A percentile compares a stretch with the other conserved stretches of the same genome.
phyloP scores from a whole-genome alignment of 2,888 invertebrate species.

The Eurois occulta region DNA sequence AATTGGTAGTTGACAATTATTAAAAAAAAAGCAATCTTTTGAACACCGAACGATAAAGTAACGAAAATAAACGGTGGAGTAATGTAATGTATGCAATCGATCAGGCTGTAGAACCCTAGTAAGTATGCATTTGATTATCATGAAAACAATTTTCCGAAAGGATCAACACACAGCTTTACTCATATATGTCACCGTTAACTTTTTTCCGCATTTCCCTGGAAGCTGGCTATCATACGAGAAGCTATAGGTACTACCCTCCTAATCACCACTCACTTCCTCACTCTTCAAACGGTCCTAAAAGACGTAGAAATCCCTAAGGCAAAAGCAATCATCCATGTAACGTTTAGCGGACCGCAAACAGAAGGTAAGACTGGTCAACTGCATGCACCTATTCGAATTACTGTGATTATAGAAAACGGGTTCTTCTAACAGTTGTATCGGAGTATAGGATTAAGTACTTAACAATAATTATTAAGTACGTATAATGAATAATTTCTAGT shows the following conservation, averaged over 20 bases:
- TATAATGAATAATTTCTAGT: constrained; percentile 68
- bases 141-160: background rate
- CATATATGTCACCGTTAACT: background rate
- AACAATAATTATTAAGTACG: constrained; percentile 79
- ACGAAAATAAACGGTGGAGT: background rate
- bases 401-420: constrained; percentile 75
- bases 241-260: background rate
- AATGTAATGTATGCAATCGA: background rate
- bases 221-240: background rate
- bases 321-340: constrained; percentile 53
- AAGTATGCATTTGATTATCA: background rate
- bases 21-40: background rate
- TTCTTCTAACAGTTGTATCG: constrained; percentile 77
- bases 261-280: constrained; percentile 11
- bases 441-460: constrained; percentile 80
- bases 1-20: too few relatives aligned
- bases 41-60: background rate
- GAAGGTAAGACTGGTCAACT: constrained; percentile 59
- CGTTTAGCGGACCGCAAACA: constrained; percentile 48
- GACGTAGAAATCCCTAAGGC: constrained; percentile 44
- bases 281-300: constrained; percentile 27
- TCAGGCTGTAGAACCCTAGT: background rate
- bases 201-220: background rate
- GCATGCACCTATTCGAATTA: constrained; percentile 71
- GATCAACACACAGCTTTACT: background rate